Evolutionary conservation across 1,140 invertebrate genomes (phyloP), one percentile per base, ranked within the genome.

Genomic region (Nasonia giraulti): DNA sequence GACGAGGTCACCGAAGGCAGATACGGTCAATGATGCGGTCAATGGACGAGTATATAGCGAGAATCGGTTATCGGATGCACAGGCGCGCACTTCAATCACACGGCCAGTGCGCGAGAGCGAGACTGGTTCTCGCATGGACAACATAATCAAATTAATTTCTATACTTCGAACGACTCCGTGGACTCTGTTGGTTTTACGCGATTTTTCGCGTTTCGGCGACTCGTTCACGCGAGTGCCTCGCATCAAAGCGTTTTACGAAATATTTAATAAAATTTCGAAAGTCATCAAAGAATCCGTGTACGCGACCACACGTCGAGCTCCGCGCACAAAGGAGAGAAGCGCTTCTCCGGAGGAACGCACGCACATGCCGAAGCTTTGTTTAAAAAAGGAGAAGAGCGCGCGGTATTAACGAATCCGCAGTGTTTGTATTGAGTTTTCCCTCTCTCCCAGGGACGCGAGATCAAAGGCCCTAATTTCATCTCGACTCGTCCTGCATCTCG

Each of bases 401-500:
- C 14, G 37, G 31, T 55, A 55, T 55, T 55, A 78, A 78, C 44
- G 40, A 78, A 78, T 47, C 76, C 27, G 76, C 50, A 31, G 76
- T 33, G 33, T 78, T 62, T 37, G 47, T 80, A 62, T 79, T 66
- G 83, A 80, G 50, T 62, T 74, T 71, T 75, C 37, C 11, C 62
- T 78, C 68, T 23, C n/a, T 74, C 14, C 20, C 6, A 75, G 69
- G 37, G 69, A 33, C 76, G 68, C 27, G 62, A 86, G 87, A 89
- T 88, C 88, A 89, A 89, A 89, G 83, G 78, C 78, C 83, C 84
- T 86, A 86, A 87, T 87, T 87, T 85, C 69, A 82, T 86, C 79
- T 82, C 47, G n/a, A 73, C 68, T 82, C 85, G 44, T 86, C 86
- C 82, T 80, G 69, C 84, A 79, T 86, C 83, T 50, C 77, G 69